These are phyloP conservation scores for Helicoverpa assulta DNA, from an alignment of 2,888 invertebrate genomes.

Conservation along the genomic window DNA sequence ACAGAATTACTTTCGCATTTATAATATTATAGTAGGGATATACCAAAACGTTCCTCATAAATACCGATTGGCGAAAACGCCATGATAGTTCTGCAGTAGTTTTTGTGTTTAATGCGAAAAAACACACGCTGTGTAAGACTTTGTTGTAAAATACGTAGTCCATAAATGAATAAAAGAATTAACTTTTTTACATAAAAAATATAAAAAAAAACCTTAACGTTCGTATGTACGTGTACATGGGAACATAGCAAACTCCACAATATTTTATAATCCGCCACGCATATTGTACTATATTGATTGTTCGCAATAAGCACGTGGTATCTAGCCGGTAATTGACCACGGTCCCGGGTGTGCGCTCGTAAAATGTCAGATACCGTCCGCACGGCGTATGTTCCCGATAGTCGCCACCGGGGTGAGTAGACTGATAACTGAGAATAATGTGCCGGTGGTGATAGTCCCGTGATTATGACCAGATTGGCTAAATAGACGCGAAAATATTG, in stretches of 20 bases:
- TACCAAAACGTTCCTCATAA: no score
- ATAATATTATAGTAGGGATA: no score
- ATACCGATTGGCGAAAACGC: no score
- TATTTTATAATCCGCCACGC: constrained; percentile 33
- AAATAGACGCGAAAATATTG: constrained; percentile 21
- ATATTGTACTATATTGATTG: constrained; percentile 52
- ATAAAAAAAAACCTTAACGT: no score
- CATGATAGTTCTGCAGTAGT: no score
- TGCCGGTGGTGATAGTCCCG: constrained; percentile 46
- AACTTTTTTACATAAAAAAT: no score
- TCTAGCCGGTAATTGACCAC: constrained; percentile 71
- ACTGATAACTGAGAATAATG: constrained; percentile 57
- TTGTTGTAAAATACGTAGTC: no score
- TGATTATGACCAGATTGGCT: constrained; percentile 53
- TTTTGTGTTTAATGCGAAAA: no score
- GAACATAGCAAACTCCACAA: background rate
- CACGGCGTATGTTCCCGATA: constrained; percentile 69
- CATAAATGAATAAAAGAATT: no score
- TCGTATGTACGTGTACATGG: background rate
- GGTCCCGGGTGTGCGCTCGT: constrained; percentile 69
- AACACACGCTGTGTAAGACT: no score
- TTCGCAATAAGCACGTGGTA: constrained; percentile 60
- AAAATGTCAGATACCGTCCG: constrained; percentile 76
- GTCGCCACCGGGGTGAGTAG: constrained; percentile 63
- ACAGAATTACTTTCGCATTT: no score